Evolutionary conservation across 2,888 invertebrate genomes (phyloP).

Genomic region (Caenorhabditis sinica): DNA sequence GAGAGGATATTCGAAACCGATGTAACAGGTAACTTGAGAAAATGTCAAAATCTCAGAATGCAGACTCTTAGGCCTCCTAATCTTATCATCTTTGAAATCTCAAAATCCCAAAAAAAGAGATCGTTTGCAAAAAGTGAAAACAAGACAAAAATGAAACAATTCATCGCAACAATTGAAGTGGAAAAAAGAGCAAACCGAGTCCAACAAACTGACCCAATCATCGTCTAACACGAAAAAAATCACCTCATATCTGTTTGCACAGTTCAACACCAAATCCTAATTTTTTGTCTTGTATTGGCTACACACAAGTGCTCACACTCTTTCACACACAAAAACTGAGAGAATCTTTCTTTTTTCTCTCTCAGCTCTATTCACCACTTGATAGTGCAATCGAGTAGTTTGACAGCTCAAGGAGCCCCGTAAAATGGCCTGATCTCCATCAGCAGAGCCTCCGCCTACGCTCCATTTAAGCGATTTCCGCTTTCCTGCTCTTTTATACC

Average conservation of each 20-base stretch:
- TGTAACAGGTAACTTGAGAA: too few species aligned
- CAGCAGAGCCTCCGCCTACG: slow-evolving; percentile 9
- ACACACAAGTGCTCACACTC: slow-evolving; percentile 26
- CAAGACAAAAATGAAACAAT: not conserved
- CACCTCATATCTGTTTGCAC: slow-evolving; percentile 40
- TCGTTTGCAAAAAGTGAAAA: not conserved
- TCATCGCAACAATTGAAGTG: not conserved
- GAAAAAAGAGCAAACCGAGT: slow-evolving; percentile 1
- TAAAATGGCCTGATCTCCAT: slow-evolving; percentile 39
- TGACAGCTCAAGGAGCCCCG: slow-evolving; percentile 26
- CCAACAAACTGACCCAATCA: slow-evolving; percentile 22
- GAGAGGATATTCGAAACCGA: too few species aligned
- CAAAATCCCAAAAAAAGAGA: not conserved
- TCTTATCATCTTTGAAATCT: not conserved
- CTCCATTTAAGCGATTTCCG: slow-evolving; percentile 7
- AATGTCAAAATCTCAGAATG: too few species aligned
- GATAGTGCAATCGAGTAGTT: slow-evolving; percentile 46
- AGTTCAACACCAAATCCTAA: slow-evolving; percentile 10
- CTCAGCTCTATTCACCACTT: not conserved
- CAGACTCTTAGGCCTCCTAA: too few species aligned
- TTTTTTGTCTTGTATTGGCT: slow-evolving; percentile 38
- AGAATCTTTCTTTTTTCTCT: too few species aligned
- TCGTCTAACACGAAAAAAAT: slow-evolving; percentile 7
- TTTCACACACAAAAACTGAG: slow-evolving; percentile 13
- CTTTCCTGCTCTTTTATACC: too few species aligned